These are phyloP conservation scores for Xestia ashworthii DNA, from an alignment of 2,888 invertebrate species.

Conservation along the genomic window DNA sequence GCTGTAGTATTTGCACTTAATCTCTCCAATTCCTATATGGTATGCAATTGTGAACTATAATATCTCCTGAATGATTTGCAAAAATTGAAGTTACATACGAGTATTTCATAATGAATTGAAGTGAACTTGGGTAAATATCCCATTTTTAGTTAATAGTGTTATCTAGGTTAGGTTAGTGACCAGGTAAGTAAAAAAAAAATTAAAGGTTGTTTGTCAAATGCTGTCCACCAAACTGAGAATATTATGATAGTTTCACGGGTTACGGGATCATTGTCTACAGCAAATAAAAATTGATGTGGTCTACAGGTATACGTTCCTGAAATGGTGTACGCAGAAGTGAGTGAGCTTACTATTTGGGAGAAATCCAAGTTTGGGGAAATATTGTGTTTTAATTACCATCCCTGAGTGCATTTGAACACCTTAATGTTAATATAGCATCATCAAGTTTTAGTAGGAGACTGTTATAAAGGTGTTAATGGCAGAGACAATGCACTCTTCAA, in stretches of 20 bases:
- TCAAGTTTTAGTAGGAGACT: neutral
- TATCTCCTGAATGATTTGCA: neutral
- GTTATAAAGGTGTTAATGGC: neutral
- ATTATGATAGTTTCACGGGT: neutral
- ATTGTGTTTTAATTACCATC: constrained; percentile 7
- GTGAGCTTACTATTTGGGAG: constrained; percentile 22
- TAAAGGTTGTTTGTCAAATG: neutral
- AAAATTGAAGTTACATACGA: no score
- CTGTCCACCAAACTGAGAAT: neutral
- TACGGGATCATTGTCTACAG: neutral
- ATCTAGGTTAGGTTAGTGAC: no score
- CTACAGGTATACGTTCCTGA: constrained; percentile 50
- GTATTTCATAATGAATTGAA: no score
- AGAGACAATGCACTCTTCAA: neutral
- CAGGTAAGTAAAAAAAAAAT: neutral
- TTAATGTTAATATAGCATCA: neutral
- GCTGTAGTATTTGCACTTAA: neutral
- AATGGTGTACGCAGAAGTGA: constrained; percentile 34
- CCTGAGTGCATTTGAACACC: neutral
- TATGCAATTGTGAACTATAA: neutral
- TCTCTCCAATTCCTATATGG: neutral
- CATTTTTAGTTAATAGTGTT: neutral
- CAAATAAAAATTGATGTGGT: constrained; percentile 13
- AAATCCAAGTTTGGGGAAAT: constrained; percentile 9
- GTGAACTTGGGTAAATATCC: no score